These are phyloP conservation scores for Neolamprologus falcicula DNA, from an alignment of 2,113 vertebrate genomes.

Conservation along the genomic window DNA sequence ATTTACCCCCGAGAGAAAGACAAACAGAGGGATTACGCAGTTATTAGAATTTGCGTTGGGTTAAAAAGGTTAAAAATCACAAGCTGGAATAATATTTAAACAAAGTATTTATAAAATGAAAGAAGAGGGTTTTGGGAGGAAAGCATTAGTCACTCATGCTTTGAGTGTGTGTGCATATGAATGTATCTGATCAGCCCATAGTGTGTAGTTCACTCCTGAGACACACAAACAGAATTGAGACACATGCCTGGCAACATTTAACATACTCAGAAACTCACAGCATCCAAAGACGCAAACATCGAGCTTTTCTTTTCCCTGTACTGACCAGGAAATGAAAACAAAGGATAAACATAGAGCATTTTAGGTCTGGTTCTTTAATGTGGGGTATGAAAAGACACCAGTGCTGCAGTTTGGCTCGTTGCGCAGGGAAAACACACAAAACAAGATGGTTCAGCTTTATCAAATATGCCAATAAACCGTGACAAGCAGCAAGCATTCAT, in stretches of 20 bases:
- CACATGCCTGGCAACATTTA: not conserved
- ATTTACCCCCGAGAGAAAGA: slow-evolving; percentile 8
- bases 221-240: not conserved
- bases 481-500: not conserved
- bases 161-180: not conserved
- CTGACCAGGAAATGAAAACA: not conserved
- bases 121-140: not conserved
- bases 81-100: slow-evolving; percentile 53
- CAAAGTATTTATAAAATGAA: slow-evolving; percentile 53
- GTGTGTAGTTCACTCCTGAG: not conserved
- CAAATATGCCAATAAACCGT: not conserved
- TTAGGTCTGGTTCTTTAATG: not conserved
- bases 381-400: not conserved
- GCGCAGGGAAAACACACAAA: not conserved
- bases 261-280: not conserved
- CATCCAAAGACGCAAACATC: not conserved
- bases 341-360: not conserved
- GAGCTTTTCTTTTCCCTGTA: not conserved
- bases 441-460: not conserved
- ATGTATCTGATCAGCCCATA: not conserved
- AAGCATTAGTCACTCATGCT: not conserved
- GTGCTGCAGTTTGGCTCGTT: not conserved
- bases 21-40: not conserved
- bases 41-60: not conserved
- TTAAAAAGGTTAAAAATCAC: slow-evolving; percentile 14